Base-by-base conservation (phyloP, 2,797 vertebrate genomes). In the Gymnocypris eckloni region DNA sequence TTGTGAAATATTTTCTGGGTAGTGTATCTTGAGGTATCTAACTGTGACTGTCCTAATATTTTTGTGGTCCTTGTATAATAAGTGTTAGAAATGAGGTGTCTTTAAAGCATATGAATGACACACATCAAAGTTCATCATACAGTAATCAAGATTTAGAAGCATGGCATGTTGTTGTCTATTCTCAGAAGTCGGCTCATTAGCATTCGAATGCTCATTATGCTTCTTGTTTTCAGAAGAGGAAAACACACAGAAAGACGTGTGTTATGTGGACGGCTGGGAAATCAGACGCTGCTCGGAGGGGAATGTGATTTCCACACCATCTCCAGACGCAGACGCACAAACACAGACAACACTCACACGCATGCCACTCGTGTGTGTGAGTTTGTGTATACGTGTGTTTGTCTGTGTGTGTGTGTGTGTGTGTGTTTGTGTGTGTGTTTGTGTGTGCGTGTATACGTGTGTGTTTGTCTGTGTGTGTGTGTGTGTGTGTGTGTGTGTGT, bases 241-340 rank as follows among this genome's bases (percentile, higher is more conserved):
- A 79, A 79, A 61, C 69, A 79, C 52, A 59, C 52, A n/a, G 52
- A 59, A 41, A 56, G 75, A 56, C 0, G 22, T 43, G n/a, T 33
- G 28, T 25, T 43, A 72, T 79, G 80, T 73, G 76, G 43, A 82
- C 70, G 59, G 75, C 73, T 64, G 77, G 71, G 80, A 78, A 33
- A 66, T 50, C 41, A 41, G 48, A 43, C 75, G 3, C 64, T 70
- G 64, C 80, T 82, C 37, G 7, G 67, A 71, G 84, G 45, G 67
- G 41, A 84, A 54, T 81, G 39, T 50, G 64, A 56, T 70, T 41
- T 70, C 80, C 79, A 81, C 66, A 82, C n/a, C 0, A 13, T 70
- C 52, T 54, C 64, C 28, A 37, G 64, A 67, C 45, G 16, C 22
- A 22, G 6, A 80, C 16, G 13, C 22, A 61, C 76, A 79, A 61